Conservation (phyloP, 2,888 invertebrate species). For the Lycia hirtaria region DNA sequence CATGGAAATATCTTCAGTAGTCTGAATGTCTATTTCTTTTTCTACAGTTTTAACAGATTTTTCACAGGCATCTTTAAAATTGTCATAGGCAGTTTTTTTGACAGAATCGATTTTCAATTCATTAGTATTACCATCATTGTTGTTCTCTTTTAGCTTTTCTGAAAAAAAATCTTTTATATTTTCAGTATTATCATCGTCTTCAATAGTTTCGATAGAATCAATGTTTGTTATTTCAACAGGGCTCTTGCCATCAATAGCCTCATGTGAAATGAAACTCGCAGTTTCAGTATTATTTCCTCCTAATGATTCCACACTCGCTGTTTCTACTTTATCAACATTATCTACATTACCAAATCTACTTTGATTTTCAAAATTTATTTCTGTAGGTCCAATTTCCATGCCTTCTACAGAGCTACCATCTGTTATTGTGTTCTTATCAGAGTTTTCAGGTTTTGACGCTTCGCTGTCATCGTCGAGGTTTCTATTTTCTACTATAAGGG, state of each 20-base stretch:
- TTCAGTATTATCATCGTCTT: neutral
- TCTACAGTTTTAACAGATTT: neutral
- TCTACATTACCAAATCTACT: conserved; percentile 5
- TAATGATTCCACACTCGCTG: conserved; percentile 5
- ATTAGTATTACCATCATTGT: neutral
- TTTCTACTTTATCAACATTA: too few relatives aligned
- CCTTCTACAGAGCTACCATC: conserved; percentile 32
- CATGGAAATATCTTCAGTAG: neutral
- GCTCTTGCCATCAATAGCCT: conserved; percentile 3
- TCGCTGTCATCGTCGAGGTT: conserved; percentile 24
- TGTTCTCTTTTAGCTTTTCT: neutral
- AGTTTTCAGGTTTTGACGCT: conserved; percentile 2
- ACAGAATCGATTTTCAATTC: neutral
- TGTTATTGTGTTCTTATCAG: conserved; percentile 13
- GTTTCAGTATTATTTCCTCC: conserved; percentile 7
- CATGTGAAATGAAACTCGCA: conserved; percentile 18
- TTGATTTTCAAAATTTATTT: conserved; percentile 6
- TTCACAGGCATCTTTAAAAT: neutral
- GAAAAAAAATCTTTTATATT: neutral
- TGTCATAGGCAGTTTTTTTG: neutral
- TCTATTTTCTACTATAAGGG: conserved; percentile 41
- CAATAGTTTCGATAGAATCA: conserved; percentile 6
- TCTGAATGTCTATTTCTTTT: neutral
- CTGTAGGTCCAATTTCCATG: conserved; percentile 16
- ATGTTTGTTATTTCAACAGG: conserved; percentile 14